Evolutionary conservation across 1,140 invertebrate genomes (phyloP).

Genomic region (Hycleus phaleratus): DNA sequence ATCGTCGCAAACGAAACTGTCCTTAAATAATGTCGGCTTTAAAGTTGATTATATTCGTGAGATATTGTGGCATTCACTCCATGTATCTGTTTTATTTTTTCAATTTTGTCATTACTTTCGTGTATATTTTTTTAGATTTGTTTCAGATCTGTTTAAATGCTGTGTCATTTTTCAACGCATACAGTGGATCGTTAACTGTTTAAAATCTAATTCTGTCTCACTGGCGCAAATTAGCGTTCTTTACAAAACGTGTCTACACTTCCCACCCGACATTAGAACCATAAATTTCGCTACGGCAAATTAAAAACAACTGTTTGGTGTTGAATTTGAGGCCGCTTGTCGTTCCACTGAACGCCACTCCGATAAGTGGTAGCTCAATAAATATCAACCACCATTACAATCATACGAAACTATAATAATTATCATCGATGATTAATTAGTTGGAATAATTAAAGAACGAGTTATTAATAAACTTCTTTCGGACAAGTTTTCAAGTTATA

Average conservation of each 20-base stretch:
- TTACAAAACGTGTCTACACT: conserved; percentile 32
- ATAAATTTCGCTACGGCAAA: conserved; percentile 40
- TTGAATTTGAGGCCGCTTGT: conserved; percentile 24
- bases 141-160: too few species aligned
- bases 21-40: conserved; percentile 12
- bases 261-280: conserved; percentile 28
- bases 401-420: too few species aligned
- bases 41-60: conserved; percentile 23
- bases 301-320: conserved; percentile 40
- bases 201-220: conserved; percentile 39
- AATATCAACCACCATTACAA: background rate
- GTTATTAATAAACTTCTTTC: background rate
- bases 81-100: conserved; percentile 24
- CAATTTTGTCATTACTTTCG: too few species aligned
- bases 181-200: conserved; percentile 38
- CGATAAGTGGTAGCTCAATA: background rate
- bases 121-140: too few species aligned
- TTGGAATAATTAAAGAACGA: too few species aligned
- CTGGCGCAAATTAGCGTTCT: conserved; percentile 37
- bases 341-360: background rate
- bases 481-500: background rate
- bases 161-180: conserved; percentile 35
- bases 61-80: conserved; percentile 17
- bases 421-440: too few species aligned
- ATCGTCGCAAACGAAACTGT: conserved; percentile 21